Evolutionary conservation across 2,888 invertebrate species (phyloP).

Genomic region (Apamea monoglypha): DNA sequence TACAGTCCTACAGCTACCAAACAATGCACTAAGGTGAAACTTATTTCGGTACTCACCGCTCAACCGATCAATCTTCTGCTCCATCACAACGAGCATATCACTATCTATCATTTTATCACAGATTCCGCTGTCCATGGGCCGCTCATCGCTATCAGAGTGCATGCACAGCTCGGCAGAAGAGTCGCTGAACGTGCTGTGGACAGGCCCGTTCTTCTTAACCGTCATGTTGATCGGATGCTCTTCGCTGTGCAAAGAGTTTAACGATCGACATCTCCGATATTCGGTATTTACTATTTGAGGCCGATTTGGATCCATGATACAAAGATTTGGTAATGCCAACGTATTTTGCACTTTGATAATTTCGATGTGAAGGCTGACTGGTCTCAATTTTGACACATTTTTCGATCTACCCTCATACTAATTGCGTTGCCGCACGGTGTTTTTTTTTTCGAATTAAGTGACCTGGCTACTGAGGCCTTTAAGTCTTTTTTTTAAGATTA

Average conservation of each 20-base stretch:
- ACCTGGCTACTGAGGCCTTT: neutral
- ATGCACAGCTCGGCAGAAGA: slow-evolving; percentile 69
- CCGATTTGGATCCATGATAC: slow-evolving; percentile 48
- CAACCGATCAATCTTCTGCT: slow-evolving; percentile 80
- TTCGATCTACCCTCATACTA: slow-evolving; percentile 22
- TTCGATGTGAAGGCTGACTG: slow-evolving; percentile 2
- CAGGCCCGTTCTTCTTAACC: slow-evolving; percentile 27
- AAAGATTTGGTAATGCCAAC: neutral
- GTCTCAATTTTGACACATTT: neutral
- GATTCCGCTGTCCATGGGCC: slow-evolving; percentile 69
- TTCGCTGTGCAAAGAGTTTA: slow-evolving; percentile 52
- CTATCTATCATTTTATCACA: slow-evolving; percentile 65
- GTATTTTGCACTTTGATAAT: neutral
- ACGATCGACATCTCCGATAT: slow-evolving; percentile 45
- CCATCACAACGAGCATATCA: slow-evolving; percentile 73
- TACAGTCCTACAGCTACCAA: neutral
- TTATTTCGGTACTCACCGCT: slow-evolving; percentile 72
- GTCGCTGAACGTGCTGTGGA: slow-evolving; percentile 67
- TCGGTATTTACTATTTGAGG: neutral
- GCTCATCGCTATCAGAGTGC: slow-evolving; percentile 67
- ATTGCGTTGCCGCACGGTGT: neutral
- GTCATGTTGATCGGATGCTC: slow-evolving; percentile 35
- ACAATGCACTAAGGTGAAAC: neutral
- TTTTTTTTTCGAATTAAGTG: neutral
- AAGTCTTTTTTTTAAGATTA: neutral